Evolutionary conservation across 2,888 invertebrate species (phyloP), one percentile per base, ranked within the genome.

Genomic region (Drosophila melanosoma): DNA sequence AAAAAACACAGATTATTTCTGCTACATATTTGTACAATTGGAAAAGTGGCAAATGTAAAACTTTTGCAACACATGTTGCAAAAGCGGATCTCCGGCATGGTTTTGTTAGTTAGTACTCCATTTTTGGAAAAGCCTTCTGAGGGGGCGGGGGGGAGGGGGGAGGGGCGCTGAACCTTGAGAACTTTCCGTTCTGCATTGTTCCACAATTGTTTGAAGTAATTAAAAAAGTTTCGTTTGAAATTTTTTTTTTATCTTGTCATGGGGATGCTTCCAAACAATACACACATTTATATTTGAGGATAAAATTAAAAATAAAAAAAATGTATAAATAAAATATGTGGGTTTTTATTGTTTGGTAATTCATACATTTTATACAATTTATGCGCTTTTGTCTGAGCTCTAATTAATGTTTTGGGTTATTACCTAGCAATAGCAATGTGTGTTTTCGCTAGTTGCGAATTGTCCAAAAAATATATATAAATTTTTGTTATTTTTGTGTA

Each of bases 161-260:
- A 20, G n/a, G 23, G n/a, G 23, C 5, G 7, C 23, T 40, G 65
- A 76, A 38, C 65, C 61, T 66, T 75, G 62, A 51, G 38, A 35
- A 59, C 20, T 48, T 53, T 40, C 40, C 51, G 63, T 58, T 52
- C 29, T 40, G 53, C 35, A 45, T 61, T 64, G 33, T 65, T 71
- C 23, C 48, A 10, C 49, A 63, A 66, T 64, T 79, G 75, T 79
- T 79, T 79, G 58, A 66, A 76, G 76, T 79, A 79, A 79, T 79
- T 79, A 79, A 79, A 79, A 79, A 79, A 79, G 76, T 79, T 79
- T 69, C n/a, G 32, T 32, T 23, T 29, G 59, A 59, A 64, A 42
- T 15, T 20, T 63, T 20, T 53, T n/a, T 48, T 35, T 64, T 49
- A 36, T 62, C 38, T 12, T 58, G 70, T 51, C 42, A 64, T 53